Evolutionary conservation across 1,140 invertebrate genomes (phyloP).

Genomic region (Tetragnatha versicolor): DNA sequence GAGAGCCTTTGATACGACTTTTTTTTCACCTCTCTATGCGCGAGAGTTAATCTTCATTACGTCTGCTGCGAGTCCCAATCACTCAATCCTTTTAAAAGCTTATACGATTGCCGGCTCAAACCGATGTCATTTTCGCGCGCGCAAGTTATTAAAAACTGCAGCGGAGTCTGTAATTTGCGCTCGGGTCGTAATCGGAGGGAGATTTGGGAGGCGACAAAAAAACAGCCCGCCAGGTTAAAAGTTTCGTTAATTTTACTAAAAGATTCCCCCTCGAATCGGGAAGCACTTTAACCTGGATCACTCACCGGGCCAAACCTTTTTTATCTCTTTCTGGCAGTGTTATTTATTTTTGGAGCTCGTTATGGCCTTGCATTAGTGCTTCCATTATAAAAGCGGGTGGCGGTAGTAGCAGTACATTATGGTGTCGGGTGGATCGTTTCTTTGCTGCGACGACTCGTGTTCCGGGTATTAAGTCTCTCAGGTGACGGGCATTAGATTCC

Average conservation of each 20-base stretch:
- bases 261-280: conserved; percentile 22
- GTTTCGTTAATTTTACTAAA: conserved; percentile 37
- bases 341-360: conserved; percentile 6
- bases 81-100: conserved; percentile 38
- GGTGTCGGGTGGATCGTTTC: conserved; percentile 12
- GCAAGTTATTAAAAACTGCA: conserved; percentile 38
- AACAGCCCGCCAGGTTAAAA: not conserved
- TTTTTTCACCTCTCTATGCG: not conserved
- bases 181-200: conserved; percentile 26
- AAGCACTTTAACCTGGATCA: conserved; percentile 23
- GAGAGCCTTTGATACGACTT: conserved; percentile 18
- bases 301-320: not conserved
- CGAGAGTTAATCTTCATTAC: conserved; percentile 43
- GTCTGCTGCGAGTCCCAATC: conserved; percentile 1
- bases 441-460: not conserved
- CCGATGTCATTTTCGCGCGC: conserved; percentile 9
- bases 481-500: no score
- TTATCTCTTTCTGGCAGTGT: not conserved
- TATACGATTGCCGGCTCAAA: conserved; percentile 32
- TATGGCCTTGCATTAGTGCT: conserved; percentile 14
- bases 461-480: no score
- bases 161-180: conserved; percentile 12
- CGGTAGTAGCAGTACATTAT: conserved; percentile 18
- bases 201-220: no score
- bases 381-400: conserved; percentile 34